These are phyloP conservation scores for Paramisgurnus dabryanus DNA, from an alignment of 2,113 vertebrate species.

Conservation along the genomic window DNA sequence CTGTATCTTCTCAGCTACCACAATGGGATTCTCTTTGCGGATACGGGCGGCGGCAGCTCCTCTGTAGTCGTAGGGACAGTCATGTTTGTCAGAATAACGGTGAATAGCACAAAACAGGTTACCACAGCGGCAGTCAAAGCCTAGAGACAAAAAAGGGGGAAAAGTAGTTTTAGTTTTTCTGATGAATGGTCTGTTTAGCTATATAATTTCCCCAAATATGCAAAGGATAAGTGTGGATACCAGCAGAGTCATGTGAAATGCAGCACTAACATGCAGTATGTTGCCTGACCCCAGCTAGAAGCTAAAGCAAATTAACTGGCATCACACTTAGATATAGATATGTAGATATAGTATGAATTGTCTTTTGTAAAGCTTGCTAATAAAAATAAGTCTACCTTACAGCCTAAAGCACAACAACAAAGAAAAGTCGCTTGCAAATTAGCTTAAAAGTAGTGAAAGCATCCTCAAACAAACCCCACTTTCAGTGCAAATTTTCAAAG, in stretches of 20 bases:
- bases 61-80: constrained; percentile 89
- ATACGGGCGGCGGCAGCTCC: constrained; percentile 85
- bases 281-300: constrained; percentile 1
- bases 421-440: too few relatives aligned
- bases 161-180: not conserved
- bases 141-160: constrained; percentile 55
- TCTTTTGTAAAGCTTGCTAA: too few relatives aligned
- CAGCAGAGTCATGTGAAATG: constrained; percentile 58
- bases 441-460: too few relatives aligned
- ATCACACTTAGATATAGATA: not conserved
- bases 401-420: too few relatives aligned
- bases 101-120: constrained; percentile 89
- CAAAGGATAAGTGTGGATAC: constrained; percentile 16
- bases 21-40: constrained; percentile 89
- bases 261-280: constrained; percentile 63
- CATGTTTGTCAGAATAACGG: constrained; percentile 89
- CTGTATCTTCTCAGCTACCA: constrained; percentile 89
- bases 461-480: too few relatives aligned
- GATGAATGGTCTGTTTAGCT: not conserved
- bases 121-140: constrained; percentile 89
- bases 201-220: not conserved
- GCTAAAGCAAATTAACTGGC: not conserved
- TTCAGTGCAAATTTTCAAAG: not conserved
- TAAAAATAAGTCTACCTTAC: too few relatives aligned
- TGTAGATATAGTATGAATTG: too few relatives aligned